Conservation (phyloP, 30 jellyfish, hydroid and myxozoan genomes). For the Chrysaora quinquecirrha region DNA sequence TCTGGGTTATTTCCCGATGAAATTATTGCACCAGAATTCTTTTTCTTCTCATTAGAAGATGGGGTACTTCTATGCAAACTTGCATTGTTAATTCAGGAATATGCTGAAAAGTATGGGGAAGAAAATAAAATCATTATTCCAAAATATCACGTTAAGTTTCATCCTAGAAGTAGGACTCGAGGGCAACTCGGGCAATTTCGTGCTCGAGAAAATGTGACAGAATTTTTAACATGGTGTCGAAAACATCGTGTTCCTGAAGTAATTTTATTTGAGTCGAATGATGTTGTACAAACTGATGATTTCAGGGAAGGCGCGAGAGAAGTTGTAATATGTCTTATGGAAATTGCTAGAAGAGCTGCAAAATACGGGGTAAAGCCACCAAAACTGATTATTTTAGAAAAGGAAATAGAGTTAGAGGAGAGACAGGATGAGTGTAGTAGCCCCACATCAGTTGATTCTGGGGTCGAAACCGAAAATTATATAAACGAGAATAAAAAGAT, state of each 20-base stretch:
- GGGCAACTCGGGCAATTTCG: slow-evolving; percentile 92
- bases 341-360: slow-evolving; percentile 87
- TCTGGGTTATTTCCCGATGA: slow-evolving; percentile 92
- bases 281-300: slow-evolving; percentile 96
- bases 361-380: slow-evolving; percentile 98
- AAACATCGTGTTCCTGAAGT: slow-evolving; percentile 84
- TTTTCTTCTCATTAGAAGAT: slow-evolving; percentile 87
- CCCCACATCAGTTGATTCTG: slow-evolving; percentile 93
- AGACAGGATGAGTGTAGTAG: slow-evolving; percentile 38
- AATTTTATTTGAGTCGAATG: slow-evolving; percentile 93
- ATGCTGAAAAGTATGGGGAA: slow-evolving; percentile 76
- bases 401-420: slow-evolving; percentile 92
- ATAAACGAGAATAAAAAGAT: slow-evolving; percentile 3
- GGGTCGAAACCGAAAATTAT: slow-evolving; percentile 79
- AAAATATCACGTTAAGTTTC: slow-evolving; percentile 45
- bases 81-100: slow-evolving; percentile 80
- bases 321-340: slow-evolving; percentile 96
- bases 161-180: slow-evolving; percentile 79
- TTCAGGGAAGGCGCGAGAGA: slow-evolving; percentile 96
- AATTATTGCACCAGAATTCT: slow-evolving; percentile 82
- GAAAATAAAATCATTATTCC: slow-evolving; percentile 45
- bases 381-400: slow-evolving; percentile 73
- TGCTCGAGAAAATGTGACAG: slow-evolving; percentile 91
- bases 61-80: slow-evolving; percentile 94
- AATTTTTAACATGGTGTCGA: slow-evolving; percentile 93